Evolutionary conservation across 2,888 invertebrate genomes (phyloP), one percentile per base, ranked within the genome.

Genomic region (Orthonevra nobilis): DNA sequence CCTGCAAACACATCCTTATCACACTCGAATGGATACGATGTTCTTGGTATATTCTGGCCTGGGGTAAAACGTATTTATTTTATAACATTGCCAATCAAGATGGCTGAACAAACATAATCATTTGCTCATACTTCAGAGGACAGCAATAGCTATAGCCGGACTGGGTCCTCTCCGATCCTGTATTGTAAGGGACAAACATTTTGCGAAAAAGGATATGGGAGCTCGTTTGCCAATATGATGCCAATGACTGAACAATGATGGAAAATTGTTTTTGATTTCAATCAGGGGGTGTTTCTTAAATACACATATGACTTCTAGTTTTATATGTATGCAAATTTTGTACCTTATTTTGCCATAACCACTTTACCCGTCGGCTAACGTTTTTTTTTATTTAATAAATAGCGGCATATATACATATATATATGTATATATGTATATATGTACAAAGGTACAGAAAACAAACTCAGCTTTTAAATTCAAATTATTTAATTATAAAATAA

Each of bases 1-100:
- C 23, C 32, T 54, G 50, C 54, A 64, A 70, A 70, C 58, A 77
- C 19, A 20, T 77, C 38, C 66, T 36, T 40, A 56, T 38, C 50
- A 52, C 69, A 77, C 50, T 56, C 44, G 72, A 68, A 36, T 68
- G 42, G 46, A 68, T 48, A 40, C 42, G 64, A 68, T 66, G 60
- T 66, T 61, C 72, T 58, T 79, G 48, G 60, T 30, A 73, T 42
- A 79, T 72, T 66, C 79, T 72, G 72, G 72, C 66, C 54, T 73
- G 58, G 72, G 66, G 48, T 77, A 42, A 68, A 77, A 66, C 82
- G 85, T 88, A 88, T 88, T 88, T 88, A 88, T 88, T 88, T 88
- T 87, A 88, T 88, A 87, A 87, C 87, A 88, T 88, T 86, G 88
- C 87, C 87, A 88, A 88, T 88, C 88, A 88, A 88, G 86, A 88